Percentiles rank a stretch among this genome's conserved stretches.
Evolutionary conservation across 1,140 invertebrate species (phyloP).

Genomic region (Ditylenchus dipsaci): DNA sequence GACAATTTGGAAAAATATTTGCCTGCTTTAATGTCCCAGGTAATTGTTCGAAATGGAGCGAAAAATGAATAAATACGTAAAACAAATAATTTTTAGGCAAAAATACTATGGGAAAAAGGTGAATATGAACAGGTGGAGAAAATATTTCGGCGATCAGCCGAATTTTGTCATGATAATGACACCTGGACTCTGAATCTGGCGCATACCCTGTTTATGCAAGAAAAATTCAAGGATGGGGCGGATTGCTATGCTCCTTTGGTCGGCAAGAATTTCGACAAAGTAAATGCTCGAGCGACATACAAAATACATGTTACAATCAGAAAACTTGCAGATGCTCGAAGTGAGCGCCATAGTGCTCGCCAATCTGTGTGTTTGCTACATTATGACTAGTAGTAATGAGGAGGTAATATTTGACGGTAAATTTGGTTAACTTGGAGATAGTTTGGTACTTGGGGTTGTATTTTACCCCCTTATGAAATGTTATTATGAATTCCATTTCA

Average conservation of each 20-base stretch:
- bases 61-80: too few relatives aligned
- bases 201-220: conserved; percentile 95
- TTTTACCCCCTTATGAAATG: background rate
- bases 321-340: conserved; percentile 70
- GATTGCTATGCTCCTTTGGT: conserved; percentile 98
- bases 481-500: conserved; percentile 5
- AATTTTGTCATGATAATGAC: conserved; percentile 95
- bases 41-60: too few relatives aligned
- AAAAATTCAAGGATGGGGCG: conserved; percentile 91
- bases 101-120: conserved; percentile 96
- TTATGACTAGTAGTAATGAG: conserved; percentile 97
- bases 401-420: conserved; percentile 67
- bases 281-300: conserved; percentile 32
- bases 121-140: conserved; percentile 81
- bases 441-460: too few relatives aligned
- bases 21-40: conserved; percentile 92
- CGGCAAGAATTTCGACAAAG: conserved; percentile 89
- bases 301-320: background rate
- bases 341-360: conserved; percentile 93
- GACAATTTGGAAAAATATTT: conserved; percentile 59
- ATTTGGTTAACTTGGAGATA: too few relatives aligned
- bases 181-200: conserved; percentile 95
- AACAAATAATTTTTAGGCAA: conserved; percentile 64
- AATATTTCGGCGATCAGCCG: conserved; percentile 78
- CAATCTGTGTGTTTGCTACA: conserved; percentile 96